phyloP scores from a whole-genome alignment of 53 echinoderm and acorn worm genomes.

The Antedon mediterranea region DNA sequence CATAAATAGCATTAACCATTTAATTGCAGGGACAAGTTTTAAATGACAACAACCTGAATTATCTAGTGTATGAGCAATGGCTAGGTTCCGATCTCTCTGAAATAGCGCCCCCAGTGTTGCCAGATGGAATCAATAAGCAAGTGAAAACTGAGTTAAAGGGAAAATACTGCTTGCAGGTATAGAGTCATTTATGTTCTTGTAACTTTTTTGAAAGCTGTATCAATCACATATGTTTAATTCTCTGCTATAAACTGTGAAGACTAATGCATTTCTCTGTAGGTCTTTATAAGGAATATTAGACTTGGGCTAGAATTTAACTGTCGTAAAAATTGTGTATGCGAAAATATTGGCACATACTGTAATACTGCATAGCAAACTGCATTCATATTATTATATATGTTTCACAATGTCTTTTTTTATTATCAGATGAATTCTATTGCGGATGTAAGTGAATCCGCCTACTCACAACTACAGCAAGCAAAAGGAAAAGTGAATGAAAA shows the following conservation, averaged over 20 bases:
- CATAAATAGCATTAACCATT: not conserved
- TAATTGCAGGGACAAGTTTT: conserved; percentile 15
- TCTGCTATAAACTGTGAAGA: no score
- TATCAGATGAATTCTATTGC: conserved; percentile 62
- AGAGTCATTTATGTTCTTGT: no score
- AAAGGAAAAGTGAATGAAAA: conserved; percentile 76
- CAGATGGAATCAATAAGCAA: conserved; percentile 30
- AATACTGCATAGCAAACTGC: no score
- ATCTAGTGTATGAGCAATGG: conserved; percentile 93
- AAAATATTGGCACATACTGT: no score
- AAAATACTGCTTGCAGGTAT: conserved; percentile 65
- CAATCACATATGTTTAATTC: no score
- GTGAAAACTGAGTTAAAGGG: conserved; percentile 45
- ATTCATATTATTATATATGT: no score
- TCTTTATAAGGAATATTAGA: no score
- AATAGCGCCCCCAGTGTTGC: conserved; percentile 55
- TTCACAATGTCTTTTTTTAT: not conserved
- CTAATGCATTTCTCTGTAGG: no score
- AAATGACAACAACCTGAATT: conserved; percentile 26
- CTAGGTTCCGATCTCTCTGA: conserved; percentile 66
- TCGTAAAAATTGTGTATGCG: no score
- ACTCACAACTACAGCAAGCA: conserved; percentile 61
- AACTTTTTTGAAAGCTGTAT: no score
- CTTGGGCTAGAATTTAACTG: no score
- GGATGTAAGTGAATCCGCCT: conserved; percentile 72